These are phyloP conservation scores for Asobara japonica DNA, from an alignment of 1,140 invertebrate species.

Conservation along the genomic window DNA sequence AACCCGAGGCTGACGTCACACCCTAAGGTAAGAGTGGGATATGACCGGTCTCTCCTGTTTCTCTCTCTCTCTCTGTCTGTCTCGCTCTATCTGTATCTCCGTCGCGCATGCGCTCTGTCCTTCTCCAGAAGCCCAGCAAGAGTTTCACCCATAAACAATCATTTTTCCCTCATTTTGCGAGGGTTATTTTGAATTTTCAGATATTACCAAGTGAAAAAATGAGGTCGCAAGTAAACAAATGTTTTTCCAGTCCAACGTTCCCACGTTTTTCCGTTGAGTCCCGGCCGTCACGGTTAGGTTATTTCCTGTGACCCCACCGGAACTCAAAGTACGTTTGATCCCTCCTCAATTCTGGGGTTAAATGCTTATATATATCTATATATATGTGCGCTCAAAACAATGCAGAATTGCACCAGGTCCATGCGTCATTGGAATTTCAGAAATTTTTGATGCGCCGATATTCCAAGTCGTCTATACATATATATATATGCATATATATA, in stretches of 20 bases:
- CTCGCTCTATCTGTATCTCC: conserved; percentile 16
- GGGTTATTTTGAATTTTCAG: not conserved
- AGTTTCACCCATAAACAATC: not conserved
- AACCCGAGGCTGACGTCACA: conserved; percentile 51
- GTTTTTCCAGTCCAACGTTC: conserved; percentile 44
- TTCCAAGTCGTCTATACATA: too few relatives aligned
- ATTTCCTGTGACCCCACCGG: conserved; percentile 62
- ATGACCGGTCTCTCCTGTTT: conserved; percentile 42
- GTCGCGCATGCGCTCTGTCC: conserved; percentile 1
- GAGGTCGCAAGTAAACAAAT: conserved; percentile 38
- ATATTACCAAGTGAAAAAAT: too few relatives aligned
- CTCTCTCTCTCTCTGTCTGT: conserved; percentile 31
- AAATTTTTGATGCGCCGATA: too few relatives aligned
- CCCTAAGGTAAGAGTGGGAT: conserved; percentile 51
- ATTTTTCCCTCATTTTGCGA: conserved; percentile 10
- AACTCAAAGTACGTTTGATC: conserved; percentile 55
- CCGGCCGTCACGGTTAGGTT: conserved; percentile 57
- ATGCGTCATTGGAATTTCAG: too few relatives aligned
- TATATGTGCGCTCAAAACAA: too few relatives aligned
- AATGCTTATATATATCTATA: not conserved
- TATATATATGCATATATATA: too few relatives aligned
- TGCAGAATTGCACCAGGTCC: too few relatives aligned
- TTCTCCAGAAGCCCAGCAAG: conserved; percentile 33
- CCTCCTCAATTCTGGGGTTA: conserved; percentile 32
- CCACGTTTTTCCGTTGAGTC: conserved; percentile 66